Conservation (phyloP, 2,113 vertebrate genomes). For the Syrmaticus mikado region DNA sequence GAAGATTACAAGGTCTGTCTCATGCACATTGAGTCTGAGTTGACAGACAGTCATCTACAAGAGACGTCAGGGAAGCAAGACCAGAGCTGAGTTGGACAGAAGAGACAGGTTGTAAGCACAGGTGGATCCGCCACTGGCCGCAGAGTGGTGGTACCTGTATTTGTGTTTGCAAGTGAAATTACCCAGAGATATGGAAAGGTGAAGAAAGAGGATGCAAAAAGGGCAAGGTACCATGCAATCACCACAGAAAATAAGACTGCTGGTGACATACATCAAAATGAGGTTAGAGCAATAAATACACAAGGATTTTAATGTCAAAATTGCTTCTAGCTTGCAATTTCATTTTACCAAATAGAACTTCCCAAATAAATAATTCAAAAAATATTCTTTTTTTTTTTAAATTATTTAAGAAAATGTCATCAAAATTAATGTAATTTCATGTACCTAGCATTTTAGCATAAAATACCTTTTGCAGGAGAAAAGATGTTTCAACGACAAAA, state of each 20-base stretch:
- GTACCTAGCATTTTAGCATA: slow-evolving; percentile 9
- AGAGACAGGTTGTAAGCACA: not conserved
- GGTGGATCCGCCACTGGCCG: not conserved
- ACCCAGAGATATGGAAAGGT: not conserved
- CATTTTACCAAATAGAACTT: slow-evolving; percentile 34
- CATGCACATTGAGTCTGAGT: not conserved
- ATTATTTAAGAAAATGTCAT: not conserved
- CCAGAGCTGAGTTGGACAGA: not conserved
- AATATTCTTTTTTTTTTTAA: not conserved
- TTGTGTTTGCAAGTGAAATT: not conserved
- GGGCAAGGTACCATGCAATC: not conserved
- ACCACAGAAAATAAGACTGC: not conserved
- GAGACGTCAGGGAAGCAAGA: slow-evolving; percentile 3
- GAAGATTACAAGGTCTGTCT: slow-evolving; percentile 66
- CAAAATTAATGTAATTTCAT: slow-evolving; percentile 33
- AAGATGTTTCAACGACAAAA: slow-evolving; percentile 24
- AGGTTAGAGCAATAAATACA: slow-evolving; percentile 12
- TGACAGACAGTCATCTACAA: slow-evolving; percentile 14
- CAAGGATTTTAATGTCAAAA: slow-evolving; percentile 20
- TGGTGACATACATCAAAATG: not conserved
- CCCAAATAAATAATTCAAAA: slow-evolving; percentile 1
- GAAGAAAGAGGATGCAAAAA: not conserved
- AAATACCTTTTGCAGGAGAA: not conserved
- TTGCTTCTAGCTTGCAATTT: not conserved
- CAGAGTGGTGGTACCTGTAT: fast-evolving